Base-by-base conservation (phyloP, 1,140 invertebrate species). In the Mactra quadrangularis region DNA sequence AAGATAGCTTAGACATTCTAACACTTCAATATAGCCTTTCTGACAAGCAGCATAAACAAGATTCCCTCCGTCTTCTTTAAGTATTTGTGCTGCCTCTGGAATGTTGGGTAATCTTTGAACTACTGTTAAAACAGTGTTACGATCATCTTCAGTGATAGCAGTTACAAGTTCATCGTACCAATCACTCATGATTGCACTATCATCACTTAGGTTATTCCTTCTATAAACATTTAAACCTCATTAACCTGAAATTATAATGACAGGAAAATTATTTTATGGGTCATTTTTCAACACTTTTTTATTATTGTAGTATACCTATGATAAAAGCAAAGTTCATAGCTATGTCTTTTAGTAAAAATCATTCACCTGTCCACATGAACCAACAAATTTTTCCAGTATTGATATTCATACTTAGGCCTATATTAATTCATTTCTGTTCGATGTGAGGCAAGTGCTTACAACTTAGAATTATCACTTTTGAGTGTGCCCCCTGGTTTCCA, bases 111-210 rank as follows among this genome's bases (percentile, higher is more conserved):
- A 31, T 35, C 57, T 2, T 35, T 60, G 57, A 15, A 60, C 4
- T 9, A 60, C 31, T 1, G 29, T 33, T 31, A 60, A n/a, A 17
- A 60, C 33, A 33, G 27, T 31, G 17, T 31, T 17, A 17, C 33
- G 29, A 19, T 60, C 33, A 17, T 60, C 31, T 60, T 60, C 57
- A 35, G 9, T 35, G 31, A 60, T 17, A 6, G 19, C 29, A n/a
- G 57, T 33, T 17, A 60, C 2, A 60, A 60, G 57, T 27, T 60
- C 57, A 60, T 60, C 57, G 33, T 60, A 60, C 57, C 57, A 60
- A 19, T 60, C 57, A 15, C 27, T 31, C 57, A 60, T 60, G 22
- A 19, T 47, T 47, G 19, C 45, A 19, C 7, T 47, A 47, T n/a
- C n/a, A n/a, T 11, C 11, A 53, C 3, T 53, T 3, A 3, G 50